These are phyloP conservation scores for Sebastiscus tertius DNA, from an alignment of 2,797 vertebrate species.

Conservation along the genomic window DNA sequence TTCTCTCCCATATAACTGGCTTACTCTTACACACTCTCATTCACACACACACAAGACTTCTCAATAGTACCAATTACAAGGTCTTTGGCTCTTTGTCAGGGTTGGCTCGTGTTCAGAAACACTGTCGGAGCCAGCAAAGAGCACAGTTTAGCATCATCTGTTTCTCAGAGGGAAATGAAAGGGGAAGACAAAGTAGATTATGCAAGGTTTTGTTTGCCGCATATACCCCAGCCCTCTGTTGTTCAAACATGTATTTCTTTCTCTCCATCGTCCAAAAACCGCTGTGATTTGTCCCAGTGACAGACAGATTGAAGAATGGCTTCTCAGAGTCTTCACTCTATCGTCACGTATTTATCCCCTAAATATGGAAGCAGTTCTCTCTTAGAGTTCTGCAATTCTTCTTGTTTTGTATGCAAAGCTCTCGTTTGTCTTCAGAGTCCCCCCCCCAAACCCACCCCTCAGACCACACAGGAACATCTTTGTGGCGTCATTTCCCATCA, in stretches of 20 bases:
- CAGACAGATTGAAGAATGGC: constrained; percentile 43
- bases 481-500: constrained; percentile 31
- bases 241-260: constrained; percentile 29
- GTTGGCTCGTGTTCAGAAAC: constrained; percentile 45
- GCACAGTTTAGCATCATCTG: constrained; percentile 22
- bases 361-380: constrained; percentile 34
- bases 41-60: constrained; percentile 38
- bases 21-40: constrained; percentile 35
- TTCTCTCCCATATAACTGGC: constrained; percentile 52
- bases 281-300: constrained; percentile 44
- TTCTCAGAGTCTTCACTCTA: constrained; percentile 43
- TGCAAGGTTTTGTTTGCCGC: constrained; percentile 16
- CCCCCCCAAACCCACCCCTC: neutral
- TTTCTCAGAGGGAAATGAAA: constrained; percentile 9
- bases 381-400: constrained; percentile 27
- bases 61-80: constrained; percentile 53
- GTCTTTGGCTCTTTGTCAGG: constrained; percentile 29
- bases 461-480: constrained; percentile 52
- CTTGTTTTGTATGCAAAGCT: constrained; percentile 22
- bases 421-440: constrained; percentile 38
- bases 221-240: constrained; percentile 12
- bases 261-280: constrained; percentile 20
- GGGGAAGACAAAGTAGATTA: neutral
- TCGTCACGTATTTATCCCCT: constrained; percentile 46
- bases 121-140: neutral